phyloP scores from a whole-genome alignment of 2,797 vertebrate species.

The Typhlichthys eigenmanni region DNA sequence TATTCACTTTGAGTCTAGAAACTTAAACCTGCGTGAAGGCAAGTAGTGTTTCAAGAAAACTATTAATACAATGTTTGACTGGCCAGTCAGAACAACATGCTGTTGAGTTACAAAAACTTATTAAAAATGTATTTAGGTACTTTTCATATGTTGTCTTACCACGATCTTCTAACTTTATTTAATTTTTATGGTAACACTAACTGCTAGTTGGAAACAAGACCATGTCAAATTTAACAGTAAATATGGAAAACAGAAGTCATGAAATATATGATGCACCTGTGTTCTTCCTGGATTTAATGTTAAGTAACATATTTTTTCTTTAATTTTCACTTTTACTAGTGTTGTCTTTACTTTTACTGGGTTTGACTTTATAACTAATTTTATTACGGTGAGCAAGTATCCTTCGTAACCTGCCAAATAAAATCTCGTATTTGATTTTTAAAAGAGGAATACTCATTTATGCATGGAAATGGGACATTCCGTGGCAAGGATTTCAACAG shows the following conservation, averaged over 20 bases:
- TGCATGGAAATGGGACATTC: conserved; percentile 32
- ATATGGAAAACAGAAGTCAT: neutral
- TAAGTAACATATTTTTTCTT: neutral
- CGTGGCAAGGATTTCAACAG: conserved; percentile 16
- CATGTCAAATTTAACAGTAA: neutral
- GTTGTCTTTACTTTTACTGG: neutral
- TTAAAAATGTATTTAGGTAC: too few relatives aligned
- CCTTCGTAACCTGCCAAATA: conserved; percentile 9
- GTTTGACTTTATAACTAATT: neutral
- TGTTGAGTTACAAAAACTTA: too few relatives aligned
- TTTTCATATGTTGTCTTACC: too few relatives aligned
- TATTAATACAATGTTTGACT: too few relatives aligned
- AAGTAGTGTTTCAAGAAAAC: too few relatives aligned
- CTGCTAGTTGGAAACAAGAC: neutral
- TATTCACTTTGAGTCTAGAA: conserved; percentile 55
- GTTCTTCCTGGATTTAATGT: neutral
- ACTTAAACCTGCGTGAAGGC: conserved; percentile 19
- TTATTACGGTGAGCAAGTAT: conserved; percentile 20
- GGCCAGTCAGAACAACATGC: too few relatives aligned
- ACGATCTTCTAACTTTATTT: too few relatives aligned
- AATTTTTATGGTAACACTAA: neutral
- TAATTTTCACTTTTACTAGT: neutral
- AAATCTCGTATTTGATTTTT: conserved; percentile 21
- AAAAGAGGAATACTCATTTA: conserved; percentile 21
- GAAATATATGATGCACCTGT: too few relatives aligned